Evolutionary conservation across 2,888 invertebrate species (phyloP), one percentile per base, ranked within the genome.

Genomic region (Noctua janthe): DNA sequence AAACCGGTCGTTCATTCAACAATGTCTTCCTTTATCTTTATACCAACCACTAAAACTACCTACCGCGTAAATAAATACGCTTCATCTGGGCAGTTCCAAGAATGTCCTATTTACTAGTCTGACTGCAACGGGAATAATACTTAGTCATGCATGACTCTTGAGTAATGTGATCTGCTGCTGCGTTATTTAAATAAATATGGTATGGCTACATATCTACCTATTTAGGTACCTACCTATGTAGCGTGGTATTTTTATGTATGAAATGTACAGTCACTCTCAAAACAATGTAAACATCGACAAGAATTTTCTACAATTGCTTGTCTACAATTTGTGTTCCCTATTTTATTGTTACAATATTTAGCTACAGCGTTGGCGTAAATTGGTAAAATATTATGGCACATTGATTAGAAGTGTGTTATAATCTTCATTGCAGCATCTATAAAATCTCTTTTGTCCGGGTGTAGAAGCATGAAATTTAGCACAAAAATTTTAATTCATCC

Each of bases 131-230:
- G 51, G 70, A 84, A 73, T 76, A 56, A 47, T 70, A 70, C 67
- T 62, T 29, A 71, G 66, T 87, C 66, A 67, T 62, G n/a, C 66
- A 67, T 64, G 66, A 39, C 5, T 39, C 39, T 10, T 54, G 2
- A 80, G 85, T 77, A 87, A 85, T 77, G 49, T 35, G 87, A 85
- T 76, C 74, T 35, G 47, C 49, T 59, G 74, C 43, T 56, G 70
- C 15, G 70, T 73, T 70, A 43, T 51, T 66, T n/a, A 43, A 23
- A 73, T n/a, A 76, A 56, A 67, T 56, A 56, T 43, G 54, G 11
- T 35, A 76, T 20, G 29, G 29, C 17, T n/a, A 15, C 23, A 5
- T 66, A 23, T 23, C 13, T 67, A 67, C 39, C 13, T 67, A 43
- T 67, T 43, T n/a, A 67, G 13, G 11, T 67, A 5, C 11, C 43